Evolutionary conservation across 2,113 vertebrate species (phyloP), one percentile per base, ranked within the genome.

Genomic region (Platycercus adscitus): DNA sequence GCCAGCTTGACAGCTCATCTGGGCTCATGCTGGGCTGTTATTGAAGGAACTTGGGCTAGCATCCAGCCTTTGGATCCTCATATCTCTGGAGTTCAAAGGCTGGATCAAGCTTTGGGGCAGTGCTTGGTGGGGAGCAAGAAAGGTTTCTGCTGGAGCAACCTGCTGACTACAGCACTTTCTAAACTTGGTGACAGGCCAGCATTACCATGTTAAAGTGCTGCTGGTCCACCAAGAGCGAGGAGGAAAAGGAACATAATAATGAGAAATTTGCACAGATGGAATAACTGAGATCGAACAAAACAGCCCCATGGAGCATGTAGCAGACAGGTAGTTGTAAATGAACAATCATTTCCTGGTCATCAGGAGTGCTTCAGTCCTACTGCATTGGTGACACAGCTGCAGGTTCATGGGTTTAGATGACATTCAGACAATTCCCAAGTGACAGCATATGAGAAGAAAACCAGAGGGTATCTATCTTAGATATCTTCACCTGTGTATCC

Each of bases 1-100:
- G 93, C 64, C 87, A 70, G 52, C 91, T 80, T 96, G 97, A 97
- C 96, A 96, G 95, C 93, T 96, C 86, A 88, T 96, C 88, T 83
- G 80, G 69, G 47, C 82, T 89, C 80, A 88, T 0, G 63, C 77
- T 93, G 91, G 39, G 69, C 6, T 91, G 87, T 81, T 76, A 77
- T 15, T 80, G 89, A 96, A 73, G 90, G 79, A 70, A 21, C 56
- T 18, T 77, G 86, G 93, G 93, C 76, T 93, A 10, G 68, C 15
- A 26, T 86, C 81, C 95, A 95, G 85, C 70, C 63, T 86, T 63
- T 53, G 84, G 81, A 82, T 82, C 24, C 53, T 87, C 70, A 5
- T 81, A 37, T 61, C 53, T 70, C 77, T 66, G 47, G 23, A 70
- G 76, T 73, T 86, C 47, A 79, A 69, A 91, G 78, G 78, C 81